A percentile compares a stretch with the other conserved stretches of the same genome.
phyloP scores from a whole-genome alignment of 2,113 vertebrate genomes.

The Gymnocephalus cernua region DNA sequence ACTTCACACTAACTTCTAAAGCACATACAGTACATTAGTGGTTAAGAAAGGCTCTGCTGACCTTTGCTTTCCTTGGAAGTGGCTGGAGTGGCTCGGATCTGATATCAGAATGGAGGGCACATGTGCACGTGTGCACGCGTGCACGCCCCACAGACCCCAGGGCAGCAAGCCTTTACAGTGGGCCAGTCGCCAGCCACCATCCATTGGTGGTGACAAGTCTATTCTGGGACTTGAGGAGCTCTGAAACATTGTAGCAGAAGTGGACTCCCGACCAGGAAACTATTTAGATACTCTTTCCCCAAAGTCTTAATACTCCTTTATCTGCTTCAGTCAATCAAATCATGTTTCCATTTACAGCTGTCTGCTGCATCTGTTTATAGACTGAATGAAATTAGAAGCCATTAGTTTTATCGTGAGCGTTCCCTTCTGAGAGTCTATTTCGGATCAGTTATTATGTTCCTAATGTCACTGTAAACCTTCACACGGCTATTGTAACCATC shows the following conservation, averaged over 20 bases:
- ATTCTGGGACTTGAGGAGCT: conserved; percentile 71
- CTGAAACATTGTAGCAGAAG: conserved; percentile 51
- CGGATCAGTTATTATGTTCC: conserved; percentile 17
- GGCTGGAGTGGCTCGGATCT: conserved; percentile 48
- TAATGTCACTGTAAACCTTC: background rate
- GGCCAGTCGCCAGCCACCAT: conserved; percentile 61
- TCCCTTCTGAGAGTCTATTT: conserved; percentile 5
- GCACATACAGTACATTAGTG: conserved; percentile 12
- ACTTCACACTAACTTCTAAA: conserved; percentile 2
- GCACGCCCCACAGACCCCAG: conserved; percentile 37
- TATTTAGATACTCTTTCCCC: conserved; percentile 22
- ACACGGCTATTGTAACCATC: background rate
- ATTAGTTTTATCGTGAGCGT: conserved; percentile 8
- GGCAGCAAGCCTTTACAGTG: conserved; percentile 55
- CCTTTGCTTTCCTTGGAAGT: conserved; percentile 65
- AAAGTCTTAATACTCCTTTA: conserved; percentile 31
- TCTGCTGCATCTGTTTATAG: conserved; percentile 21
- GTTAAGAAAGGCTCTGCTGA: conserved; percentile 41
- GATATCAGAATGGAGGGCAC: conserved; percentile 61
- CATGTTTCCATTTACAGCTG: background rate
- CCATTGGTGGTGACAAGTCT: conserved; percentile 74
- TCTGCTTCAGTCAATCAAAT: conserved; percentile 41
- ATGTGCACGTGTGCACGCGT: conserved; percentile 64
- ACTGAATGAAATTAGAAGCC: conserved; percentile 5
- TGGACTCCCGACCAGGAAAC: conserved; percentile 43